Evolutionary conservation across 1,140 invertebrate genomes (phyloP).

Genomic region (Atta texana): DNA sequence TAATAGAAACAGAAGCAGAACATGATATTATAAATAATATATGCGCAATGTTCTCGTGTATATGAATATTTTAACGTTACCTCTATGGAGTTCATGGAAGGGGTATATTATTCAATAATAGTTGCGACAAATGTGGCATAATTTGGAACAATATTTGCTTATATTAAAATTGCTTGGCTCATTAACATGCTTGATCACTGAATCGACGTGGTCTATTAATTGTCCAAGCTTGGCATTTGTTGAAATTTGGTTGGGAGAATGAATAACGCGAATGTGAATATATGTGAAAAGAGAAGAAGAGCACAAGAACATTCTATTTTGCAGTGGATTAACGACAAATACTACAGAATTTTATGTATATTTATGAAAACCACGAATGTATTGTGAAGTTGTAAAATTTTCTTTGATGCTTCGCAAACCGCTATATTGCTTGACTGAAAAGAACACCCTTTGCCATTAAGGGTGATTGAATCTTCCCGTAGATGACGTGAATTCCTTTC

Average conservation of each 20-base stretch:
- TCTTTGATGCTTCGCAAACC: conserved; percentile 48
- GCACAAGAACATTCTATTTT: background rate
- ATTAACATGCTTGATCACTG: background rate
- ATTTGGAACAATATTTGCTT: conserved; percentile 37
- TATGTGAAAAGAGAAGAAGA: conserved; percentile 13
- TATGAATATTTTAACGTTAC: conserved; percentile 46
- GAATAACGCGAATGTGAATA: background rate
- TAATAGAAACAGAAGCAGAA: conserved; percentile 59
- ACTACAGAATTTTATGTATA: conserved; percentile 15
- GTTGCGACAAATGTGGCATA: conserved; percentile 28
- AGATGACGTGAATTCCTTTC: conserved; percentile 64
- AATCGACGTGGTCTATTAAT: background rate
- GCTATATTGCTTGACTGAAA: conserved; percentile 24
- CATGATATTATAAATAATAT: conserved; percentile 50
- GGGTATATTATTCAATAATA: conserved; percentile 44
- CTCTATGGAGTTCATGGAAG: conserved; percentile 26
- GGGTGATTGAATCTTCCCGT: conserved; percentile 52
- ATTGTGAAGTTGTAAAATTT: conserved; percentile 51
- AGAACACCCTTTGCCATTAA: conserved; percentile 66
- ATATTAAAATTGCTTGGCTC: conserved; percentile 48
- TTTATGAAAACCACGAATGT: conserved; percentile 16
- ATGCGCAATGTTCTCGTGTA: conserved; percentile 42
- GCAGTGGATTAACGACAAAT: conserved; percentile 4
- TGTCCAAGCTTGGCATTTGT: background rate
- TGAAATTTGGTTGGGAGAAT: background rate